Evolutionary conservation across 2,888 invertebrate species (phyloP).

Genomic region (Pheosia gnoma): DNA sequence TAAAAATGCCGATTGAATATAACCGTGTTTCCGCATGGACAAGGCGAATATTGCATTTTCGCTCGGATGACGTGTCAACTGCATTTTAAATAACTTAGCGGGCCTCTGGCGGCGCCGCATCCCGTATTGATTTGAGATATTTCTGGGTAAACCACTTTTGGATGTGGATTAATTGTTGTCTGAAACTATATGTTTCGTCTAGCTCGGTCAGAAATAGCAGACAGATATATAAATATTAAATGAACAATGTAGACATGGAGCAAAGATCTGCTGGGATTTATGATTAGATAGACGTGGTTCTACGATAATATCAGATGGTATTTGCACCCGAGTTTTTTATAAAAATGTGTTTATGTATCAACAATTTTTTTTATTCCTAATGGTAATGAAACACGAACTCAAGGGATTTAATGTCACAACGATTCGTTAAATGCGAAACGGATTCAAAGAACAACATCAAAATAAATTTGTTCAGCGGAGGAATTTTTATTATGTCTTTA

Average conservation of each 20-base stretch:
- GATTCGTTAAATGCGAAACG: conserved; percentile 24
- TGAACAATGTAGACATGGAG: not conserved
- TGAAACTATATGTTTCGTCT: conserved; percentile 8
- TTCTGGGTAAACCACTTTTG: conserved; percentile 37
- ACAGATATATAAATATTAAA: not conserved
- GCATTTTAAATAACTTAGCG: conserved; percentile 81
- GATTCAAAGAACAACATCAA: conserved; percentile 32
- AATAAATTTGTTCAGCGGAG: conserved; percentile 33
- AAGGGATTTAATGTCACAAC: conserved; percentile 8
- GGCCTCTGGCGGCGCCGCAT: conserved; percentile 41
- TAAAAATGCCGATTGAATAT: conserved; percentile 65
- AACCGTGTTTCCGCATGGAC: conserved; percentile 71
- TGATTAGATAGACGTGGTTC: not conserved
- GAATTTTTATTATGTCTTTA: conserved; percentile 36
- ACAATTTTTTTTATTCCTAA: not conserved
- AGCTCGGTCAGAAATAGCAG: not conserved
- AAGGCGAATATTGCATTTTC: conserved; percentile 80
- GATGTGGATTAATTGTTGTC: conserved; percentile 8
- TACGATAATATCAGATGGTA: not conserved
- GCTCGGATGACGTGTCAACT: conserved; percentile 77
- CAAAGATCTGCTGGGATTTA: too few species aligned
- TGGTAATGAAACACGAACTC: conserved; percentile 9
- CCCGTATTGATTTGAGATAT: conserved; percentile 70
- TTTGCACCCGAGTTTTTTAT: not conserved
- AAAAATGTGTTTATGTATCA: not conserved